Conservation (phyloP, 2,888 invertebrate genomes). For the Panzeria rudis region DNA sequence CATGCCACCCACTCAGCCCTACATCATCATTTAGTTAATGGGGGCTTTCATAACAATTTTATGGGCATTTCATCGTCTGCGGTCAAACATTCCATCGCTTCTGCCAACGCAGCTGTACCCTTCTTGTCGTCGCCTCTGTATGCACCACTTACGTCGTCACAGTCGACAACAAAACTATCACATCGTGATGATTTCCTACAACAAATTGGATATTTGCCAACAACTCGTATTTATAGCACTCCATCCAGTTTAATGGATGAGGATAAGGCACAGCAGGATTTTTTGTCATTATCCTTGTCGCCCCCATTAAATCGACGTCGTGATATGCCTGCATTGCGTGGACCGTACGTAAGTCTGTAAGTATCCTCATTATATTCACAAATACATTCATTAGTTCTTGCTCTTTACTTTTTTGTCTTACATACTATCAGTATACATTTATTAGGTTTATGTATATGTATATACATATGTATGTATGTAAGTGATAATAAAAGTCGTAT, state of each 20-base stretch:
- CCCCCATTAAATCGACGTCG: conserved; percentile 83
- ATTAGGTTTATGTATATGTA: not conserved
- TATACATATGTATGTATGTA: not conserved
- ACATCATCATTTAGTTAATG: conserved; percentile 72
- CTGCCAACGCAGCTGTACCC: conserved; percentile 64
- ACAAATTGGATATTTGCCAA: conserved; percentile 83
- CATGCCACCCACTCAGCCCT: conserved; percentile 74
- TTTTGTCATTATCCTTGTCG: conserved; percentile 83
- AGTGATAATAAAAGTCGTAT: no score
- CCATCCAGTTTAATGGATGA: conserved; percentile 80
- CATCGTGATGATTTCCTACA: conserved; percentile 83
- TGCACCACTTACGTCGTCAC: conserved; percentile 78
- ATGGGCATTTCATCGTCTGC: conserved; percentile 70
- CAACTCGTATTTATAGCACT: conserved; percentile 81
- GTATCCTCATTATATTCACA: conserved; percentile 74
- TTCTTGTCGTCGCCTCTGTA: conserved; percentile 68
- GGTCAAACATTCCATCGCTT: conserved; percentile 71
- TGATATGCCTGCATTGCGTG: conserved; percentile 83
- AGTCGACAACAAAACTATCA: conserved; percentile 81
- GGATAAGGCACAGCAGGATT: conserved; percentile 83
- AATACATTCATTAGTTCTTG: conserved; percentile 5
- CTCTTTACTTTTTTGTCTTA: conserved; percentile 13
- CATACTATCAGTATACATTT: not conserved
- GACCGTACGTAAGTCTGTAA: conserved; percentile 83
- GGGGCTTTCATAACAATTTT: conserved; percentile 68